A percentile compares a stretch with the other conserved stretches of the same genome.
Conservation (phyloP, 1,140 invertebrate species). For the Penaeus chinensis region DNA sequence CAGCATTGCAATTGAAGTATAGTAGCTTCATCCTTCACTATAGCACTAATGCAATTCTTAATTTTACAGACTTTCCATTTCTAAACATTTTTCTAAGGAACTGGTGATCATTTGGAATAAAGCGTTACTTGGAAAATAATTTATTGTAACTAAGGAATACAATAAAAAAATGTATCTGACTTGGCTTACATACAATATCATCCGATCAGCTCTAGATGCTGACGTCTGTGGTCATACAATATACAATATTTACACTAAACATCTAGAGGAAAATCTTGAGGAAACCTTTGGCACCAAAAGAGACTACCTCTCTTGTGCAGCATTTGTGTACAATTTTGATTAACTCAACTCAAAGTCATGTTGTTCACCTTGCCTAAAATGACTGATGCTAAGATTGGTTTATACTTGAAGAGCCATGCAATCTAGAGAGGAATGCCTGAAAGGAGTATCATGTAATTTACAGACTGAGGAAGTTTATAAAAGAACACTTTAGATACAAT, state of each 20-base stretch:
- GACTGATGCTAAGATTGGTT: background rate
- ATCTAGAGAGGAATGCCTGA: conserved; percentile 21
- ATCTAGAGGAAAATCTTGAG: conserved; percentile 38
- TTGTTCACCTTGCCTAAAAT: no score
- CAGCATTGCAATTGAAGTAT: no score
- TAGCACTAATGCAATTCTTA: no score
- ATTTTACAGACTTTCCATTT: no score
- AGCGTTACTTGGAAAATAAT: conserved; percentile 43
- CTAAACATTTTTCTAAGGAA: no score
- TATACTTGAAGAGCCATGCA: background rate
- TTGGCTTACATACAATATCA: conserved; percentile 19
- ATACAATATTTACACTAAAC: conserved; percentile 54
- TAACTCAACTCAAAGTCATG: no score
- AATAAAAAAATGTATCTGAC: conserved; percentile 35
- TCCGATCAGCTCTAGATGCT: conserved; percentile 23
- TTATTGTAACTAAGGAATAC: conserved; percentile 51
- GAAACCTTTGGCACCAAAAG: conserved; percentile 56
- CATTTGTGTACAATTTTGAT: no score
- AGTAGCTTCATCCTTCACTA: no score
- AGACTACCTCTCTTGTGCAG: conserved; percentile 1
- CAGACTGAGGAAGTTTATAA: background rate
- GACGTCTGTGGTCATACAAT: conserved; percentile 35
- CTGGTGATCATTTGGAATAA: background rate
- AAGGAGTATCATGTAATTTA: conserved; percentile 4
- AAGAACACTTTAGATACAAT: no score